These are phyloP conservation scores for Bombus superbus DNA, from an alignment of 1,140 invertebrate genomes.

Conservation along the genomic window DNA sequence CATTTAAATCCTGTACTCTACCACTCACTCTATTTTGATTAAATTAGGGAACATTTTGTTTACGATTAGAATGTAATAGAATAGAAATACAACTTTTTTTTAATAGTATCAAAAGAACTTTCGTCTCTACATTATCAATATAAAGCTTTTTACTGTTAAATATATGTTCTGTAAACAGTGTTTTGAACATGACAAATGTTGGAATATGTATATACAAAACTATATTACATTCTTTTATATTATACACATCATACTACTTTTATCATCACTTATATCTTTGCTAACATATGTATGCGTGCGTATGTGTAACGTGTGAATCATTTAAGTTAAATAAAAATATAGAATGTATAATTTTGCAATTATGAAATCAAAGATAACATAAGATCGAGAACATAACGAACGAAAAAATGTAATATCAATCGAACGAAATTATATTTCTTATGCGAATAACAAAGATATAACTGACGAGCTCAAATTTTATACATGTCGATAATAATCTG, in stretches of 20 bases:
- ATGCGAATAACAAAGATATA: constrained; percentile 59
- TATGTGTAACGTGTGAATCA: not conserved
- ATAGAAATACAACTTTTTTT: constrained; percentile 46
- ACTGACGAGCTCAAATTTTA: constrained; percentile 46
- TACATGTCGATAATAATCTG: constrained; percentile 51
- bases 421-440: constrained; percentile 1
- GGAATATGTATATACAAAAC: constrained; percentile 62
- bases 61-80: constrained; percentile 50
- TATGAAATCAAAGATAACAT: constrained; percentile 2
- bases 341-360: not conserved
- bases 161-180: constrained; percentile 53
- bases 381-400: not conserved
- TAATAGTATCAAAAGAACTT: constrained; percentile 56
- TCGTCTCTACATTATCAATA: constrained; percentile 54
- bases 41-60: constrained; percentile 46
- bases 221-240: constrained; percentile 66
- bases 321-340: constrained; percentile 18
- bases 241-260: constrained; percentile 61
- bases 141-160: constrained; percentile 63
- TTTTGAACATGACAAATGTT: constrained; percentile 64
- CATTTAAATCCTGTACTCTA: constrained; percentile 10
- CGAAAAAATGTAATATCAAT: constrained; percentile 26
- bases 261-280: constrained; percentile 60
- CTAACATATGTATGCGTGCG: constrained; percentile 2
- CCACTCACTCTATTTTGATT: constrained; percentile 12